Percentiles rank a stretch among this genome's conserved stretches.
Evolutionary conservation across 2,113 vertebrate genomes (phyloP).

Genomic region (Campylorhamphus procurvoides): DNA sequence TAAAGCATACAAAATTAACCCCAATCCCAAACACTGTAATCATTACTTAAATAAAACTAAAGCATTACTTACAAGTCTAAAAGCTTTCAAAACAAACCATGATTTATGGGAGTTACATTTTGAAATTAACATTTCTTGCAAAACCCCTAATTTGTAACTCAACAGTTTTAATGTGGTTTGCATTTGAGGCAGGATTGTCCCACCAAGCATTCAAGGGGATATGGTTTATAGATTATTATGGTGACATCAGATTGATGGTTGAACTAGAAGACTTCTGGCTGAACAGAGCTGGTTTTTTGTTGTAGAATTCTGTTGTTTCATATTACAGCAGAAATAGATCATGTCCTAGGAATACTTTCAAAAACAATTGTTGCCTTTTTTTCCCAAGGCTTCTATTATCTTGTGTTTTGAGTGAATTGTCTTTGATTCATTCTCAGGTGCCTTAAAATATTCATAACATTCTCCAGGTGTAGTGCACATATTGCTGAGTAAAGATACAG

Average conservation of each 20-base stretch:
- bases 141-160: background rate
- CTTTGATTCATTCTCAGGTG: background rate
- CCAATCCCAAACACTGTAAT: background rate
- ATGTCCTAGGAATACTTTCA: background rate
- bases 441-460: background rate
- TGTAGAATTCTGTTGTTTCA: background rate
- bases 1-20: background rate
- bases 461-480: background rate
- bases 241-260: background rate
- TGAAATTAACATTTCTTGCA: background rate
- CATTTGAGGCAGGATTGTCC: background rate
- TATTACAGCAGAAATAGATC: background rate
- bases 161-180: background rate
- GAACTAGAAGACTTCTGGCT: background rate
- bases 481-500: background rate
- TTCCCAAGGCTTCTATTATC: background rate
- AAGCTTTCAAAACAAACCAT: background rate
- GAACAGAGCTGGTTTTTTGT: background rate
- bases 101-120: background rate
- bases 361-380: background rate
- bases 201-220: background rate
- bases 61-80: background rate
- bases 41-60: background rate
- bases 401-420: background rate
- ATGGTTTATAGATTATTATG: background rate